Evolutionary conservation across 2,113 vertebrate species (phyloP).

Genomic region (Rhea pennata): DNA sequence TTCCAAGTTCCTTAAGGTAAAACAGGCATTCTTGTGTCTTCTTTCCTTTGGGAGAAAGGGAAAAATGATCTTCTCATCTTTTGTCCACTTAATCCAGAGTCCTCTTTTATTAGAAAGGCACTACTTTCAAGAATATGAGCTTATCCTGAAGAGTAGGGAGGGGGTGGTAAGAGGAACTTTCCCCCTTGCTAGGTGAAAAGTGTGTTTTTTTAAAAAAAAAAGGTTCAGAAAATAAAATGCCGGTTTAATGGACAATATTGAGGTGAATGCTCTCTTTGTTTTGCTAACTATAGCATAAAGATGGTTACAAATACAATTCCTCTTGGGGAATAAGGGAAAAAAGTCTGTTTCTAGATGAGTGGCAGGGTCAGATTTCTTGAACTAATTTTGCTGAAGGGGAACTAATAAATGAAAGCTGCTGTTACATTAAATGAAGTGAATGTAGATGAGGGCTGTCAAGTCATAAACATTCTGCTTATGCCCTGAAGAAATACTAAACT

Average conservation of each 20-base stretch:
- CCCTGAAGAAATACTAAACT: conserved; percentile 46
- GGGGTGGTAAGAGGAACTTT: neutral
- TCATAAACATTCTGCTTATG: conserved; percentile 60
- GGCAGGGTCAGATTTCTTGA: conserved; percentile 62
- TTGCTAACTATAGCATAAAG: conserved; percentile 14
- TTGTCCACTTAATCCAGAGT: neutral
- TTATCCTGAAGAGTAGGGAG: neutral
- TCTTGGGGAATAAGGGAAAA: neutral
- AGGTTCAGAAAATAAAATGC: neutral
- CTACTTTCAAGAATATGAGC: neutral
- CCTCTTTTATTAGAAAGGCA: neutral
- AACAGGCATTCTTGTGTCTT: neutral
- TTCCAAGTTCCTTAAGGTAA: neutral
- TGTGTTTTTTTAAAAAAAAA: neutral
- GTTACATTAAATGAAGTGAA: conserved; percentile 46
- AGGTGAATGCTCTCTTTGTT: neutral
- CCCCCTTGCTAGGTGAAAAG: neutral
- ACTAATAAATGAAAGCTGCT: conserved; percentile 56
- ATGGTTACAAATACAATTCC: conserved; percentile 19
- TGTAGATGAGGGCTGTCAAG: conserved; percentile 45
- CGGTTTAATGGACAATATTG: neutral
- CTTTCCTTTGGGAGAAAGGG: neutral
- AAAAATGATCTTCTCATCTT: neutral
- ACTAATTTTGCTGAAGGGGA: conserved; percentile 58
- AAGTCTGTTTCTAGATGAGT: conserved; percentile 55